Base-by-base conservation (phyloP, 2,888 invertebrate species). In the Myopa testacea region DNA sequence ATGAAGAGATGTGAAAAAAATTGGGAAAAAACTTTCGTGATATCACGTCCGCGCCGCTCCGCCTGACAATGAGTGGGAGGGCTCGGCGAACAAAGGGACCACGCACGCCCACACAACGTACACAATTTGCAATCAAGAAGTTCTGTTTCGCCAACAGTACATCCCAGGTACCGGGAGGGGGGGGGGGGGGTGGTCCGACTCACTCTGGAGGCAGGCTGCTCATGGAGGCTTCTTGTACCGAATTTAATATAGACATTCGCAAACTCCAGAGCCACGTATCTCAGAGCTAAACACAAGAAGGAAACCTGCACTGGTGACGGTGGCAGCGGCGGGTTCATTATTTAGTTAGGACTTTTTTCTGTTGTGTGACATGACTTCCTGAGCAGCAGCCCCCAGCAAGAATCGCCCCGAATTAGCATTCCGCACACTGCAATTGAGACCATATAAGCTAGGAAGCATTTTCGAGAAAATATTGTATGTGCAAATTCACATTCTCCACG, bases 291-390 rank as follows among this genome's bases (percentile, higher is more conserved):
- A 26, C 58, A 26, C 8, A 34, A 34, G 34, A 14, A 10, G 62
- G 4, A 2, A n/a, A n/a, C 62, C 8, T 14, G 26, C 5, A n/a
- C 65, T 50, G 62, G 50, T 12, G 45, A 55, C 26, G 50, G 55
- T 26, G 45, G 45, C 62, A 0, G 69, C 26, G 45, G 26, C 55
- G 40, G 75, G 72, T 75, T 72, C 58, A 75, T 76, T 78, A 74
- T 73, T 76, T 76, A 62, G 69, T 76, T 74, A 78, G 63, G 63
- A 69, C 55, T 63, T 60, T 76, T 12, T 37, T 4, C 38, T 19
- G 71, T 34, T 71, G 76, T 79, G 79, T 79, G 79, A 79, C 79
- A 76, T 74, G 79, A 70, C 76, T 78, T 58, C 19, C 69, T 76
- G 72, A 79, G 60, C 71, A 76, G 78, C 73, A 63, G 73, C 69